Evolutionary conservation across 2,888 invertebrate species (phyloP).

Genomic region (Meganola albula): DNA sequence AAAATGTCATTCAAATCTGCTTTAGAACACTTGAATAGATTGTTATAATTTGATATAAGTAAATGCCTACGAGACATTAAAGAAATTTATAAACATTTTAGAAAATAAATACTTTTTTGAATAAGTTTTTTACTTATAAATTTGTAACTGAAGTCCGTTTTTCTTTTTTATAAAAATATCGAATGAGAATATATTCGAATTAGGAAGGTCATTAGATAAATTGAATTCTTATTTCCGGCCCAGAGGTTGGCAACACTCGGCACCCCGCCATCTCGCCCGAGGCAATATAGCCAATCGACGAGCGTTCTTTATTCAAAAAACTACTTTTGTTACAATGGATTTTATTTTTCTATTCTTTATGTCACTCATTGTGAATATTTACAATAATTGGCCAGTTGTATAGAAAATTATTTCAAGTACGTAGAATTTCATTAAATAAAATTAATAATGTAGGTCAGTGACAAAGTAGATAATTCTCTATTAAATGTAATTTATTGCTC

Average conservation of each 20-base stretch:
- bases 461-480: too few species aligned
- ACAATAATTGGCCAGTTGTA: conserved; percentile 43
- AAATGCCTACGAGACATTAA: too few species aligned
- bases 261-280: conserved; percentile 69
- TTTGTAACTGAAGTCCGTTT: too few species aligned
- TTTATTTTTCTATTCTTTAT: conserved; percentile 50
- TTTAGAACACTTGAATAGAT: too few species aligned
- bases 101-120: conserved; percentile 4
- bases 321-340: conserved; percentile 47
- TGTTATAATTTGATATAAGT: too few species aligned
- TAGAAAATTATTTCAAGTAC: conserved; percentile 18
- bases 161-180: conserved; percentile 15
- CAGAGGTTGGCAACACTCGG: conserved; percentile 58
- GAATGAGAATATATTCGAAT: conserved; percentile 32
- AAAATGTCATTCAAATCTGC: too few species aligned
- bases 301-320: conserved; percentile 63
- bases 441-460: conserved; percentile 8
- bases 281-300: conserved; percentile 65
- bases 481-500: too few species aligned
- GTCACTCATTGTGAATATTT: conserved; percentile 45
- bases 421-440: conserved; percentile 12
- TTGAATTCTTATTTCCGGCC: conserved; percentile 67
- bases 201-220: conserved; percentile 57
- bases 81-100: not conserved
- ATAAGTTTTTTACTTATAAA: conserved; percentile 5